Evolutionary conservation across 2,797 vertebrate genomes (phyloP), one percentile per base, ranked within the genome.

Genomic region (Malacoraja senta): DNA sequence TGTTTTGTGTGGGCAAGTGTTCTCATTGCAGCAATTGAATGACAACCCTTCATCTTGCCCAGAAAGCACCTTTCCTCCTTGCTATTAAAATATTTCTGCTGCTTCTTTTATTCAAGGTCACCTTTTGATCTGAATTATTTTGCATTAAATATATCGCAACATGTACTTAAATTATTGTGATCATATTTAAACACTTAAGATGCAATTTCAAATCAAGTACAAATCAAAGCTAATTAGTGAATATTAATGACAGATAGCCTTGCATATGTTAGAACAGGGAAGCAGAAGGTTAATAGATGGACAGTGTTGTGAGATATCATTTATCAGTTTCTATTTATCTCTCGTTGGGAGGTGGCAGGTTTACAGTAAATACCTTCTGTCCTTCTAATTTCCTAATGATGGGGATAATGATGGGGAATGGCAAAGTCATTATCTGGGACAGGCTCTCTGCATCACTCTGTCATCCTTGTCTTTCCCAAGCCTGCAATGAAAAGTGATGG

Each of bases 331-430:
- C 98, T 99, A 99, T 99, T 99, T 99, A 98, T 98, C 98, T 99
- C 98, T 99, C 98, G 98, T 98, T 98, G 98, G 99, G 98, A 98
- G 98, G 98, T 98, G 99, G 98, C 98, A 99, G 98, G 97, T 98
- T 99, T 99, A 99, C 98, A 99, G 98, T 99, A 99, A 99, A 99
- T 99, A 99, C 99, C 99, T 99, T 99, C 99, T 99, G 99, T 99
- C 98, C 98, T 97, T 96, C 97, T 99, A 99, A 99, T 99, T 99
- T 99, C 97, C 98, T 99, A 99, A 99, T 99, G 98, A 99, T 99
- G 97, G 97, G 97, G 97, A 98, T 99, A 99, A 99, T 99, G 98
- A 99, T 97, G 97, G 98, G 98, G 98, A 99, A 98, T 98, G 98
- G 98, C 95, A 97, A 97, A 97, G 98, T 98, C 98, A 98, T 99